Evolutionary conservation across 2,113 vertebrate genomes (phyloP).

Genomic region (Rattus rattus): DNA sequence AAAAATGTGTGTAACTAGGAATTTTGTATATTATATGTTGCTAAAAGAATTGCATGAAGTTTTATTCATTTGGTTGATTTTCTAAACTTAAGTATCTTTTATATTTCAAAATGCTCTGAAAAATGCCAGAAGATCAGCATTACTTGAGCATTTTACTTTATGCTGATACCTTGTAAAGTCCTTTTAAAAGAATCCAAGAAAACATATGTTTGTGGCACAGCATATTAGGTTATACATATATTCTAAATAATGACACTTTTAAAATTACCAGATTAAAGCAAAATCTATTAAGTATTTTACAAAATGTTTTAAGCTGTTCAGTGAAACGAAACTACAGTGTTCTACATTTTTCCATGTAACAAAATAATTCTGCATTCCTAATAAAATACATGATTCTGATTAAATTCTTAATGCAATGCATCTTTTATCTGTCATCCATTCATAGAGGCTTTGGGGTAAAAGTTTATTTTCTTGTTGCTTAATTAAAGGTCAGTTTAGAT

Average conservation of each 20-base stretch:
- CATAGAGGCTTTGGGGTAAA: not conserved
- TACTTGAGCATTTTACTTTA: constrained; percentile 13
- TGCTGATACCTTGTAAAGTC: not conserved
- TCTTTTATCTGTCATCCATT: constrained; percentile 70
- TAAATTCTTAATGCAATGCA: constrained; percentile 69
- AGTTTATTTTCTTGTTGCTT: constrained; percentile 64
- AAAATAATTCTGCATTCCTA: constrained; percentile 53
- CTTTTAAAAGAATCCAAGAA: not conserved
- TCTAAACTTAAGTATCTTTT: not conserved
- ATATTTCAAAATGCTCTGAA: not conserved
- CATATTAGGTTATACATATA: not conserved
- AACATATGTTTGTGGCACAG: not conserved
- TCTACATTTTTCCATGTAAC: constrained; percentile 17
- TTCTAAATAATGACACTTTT: not conserved
- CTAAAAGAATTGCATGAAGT: not conserved
- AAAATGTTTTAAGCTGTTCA: constrained; percentile 17
- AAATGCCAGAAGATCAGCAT: not conserved
- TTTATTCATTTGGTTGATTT: not conserved
- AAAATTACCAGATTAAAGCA: constrained; percentile 14
- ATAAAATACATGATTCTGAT: constrained; percentile 57
- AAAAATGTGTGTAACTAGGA: not conserved
- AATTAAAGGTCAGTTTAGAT: constrained; percentile 77
- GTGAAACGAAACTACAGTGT: not conserved
- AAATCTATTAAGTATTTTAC: constrained; percentile 14
- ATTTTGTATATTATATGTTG: constrained; percentile 39